Percentiles rank a stretch among this genome's conserved stretches.
These are phyloP conservation scores for Meloidogyne hapla DNA, from an alignment of 1,140 invertebrate genomes.

Conservation along the genomic window DNA sequence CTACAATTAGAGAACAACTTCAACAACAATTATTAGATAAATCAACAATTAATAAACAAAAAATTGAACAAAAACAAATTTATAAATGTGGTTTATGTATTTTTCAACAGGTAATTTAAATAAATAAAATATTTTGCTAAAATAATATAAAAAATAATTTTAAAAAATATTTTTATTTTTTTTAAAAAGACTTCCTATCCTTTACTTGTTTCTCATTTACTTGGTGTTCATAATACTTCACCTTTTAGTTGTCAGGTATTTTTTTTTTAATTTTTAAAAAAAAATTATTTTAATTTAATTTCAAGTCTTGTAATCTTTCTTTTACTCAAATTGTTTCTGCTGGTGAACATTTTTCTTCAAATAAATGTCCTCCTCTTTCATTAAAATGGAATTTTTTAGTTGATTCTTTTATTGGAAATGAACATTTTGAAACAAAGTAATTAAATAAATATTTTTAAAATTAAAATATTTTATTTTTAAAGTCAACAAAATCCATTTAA, in stretches of 20 bases:
- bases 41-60: neutral
- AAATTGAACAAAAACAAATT: conserved; percentile 9
- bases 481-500: conserved; percentile 7
- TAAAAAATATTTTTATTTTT: conserved; percentile 24
- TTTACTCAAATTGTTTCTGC: conserved; percentile 15
- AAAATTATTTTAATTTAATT: neutral
- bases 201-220: conserved; percentile 40
- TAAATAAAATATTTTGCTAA: neutral
- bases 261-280: conserved; percentile 30
- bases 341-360: conserved; percentile 32
- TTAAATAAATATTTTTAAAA: no score
- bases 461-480: neutral
- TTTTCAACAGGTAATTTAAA: conserved; percentile 7
- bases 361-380: neutral
- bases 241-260: conserved; percentile 44
- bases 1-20: neutral
- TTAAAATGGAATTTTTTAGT: conserved; percentile 16
- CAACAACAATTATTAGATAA: neutral
- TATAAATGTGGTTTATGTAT: conserved; percentile 5
- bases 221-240: conserved; percentile 34
- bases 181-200: conserved; percentile 38
- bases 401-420: neutral
- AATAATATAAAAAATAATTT: conserved; percentile 12
- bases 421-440: neutral
- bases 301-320: neutral